A percentile compares a stretch with the other conserved stretches of the same genome.
Conservation (phyloP, 1,140 invertebrate species). For the Hypsibius dujardini region DNA sequence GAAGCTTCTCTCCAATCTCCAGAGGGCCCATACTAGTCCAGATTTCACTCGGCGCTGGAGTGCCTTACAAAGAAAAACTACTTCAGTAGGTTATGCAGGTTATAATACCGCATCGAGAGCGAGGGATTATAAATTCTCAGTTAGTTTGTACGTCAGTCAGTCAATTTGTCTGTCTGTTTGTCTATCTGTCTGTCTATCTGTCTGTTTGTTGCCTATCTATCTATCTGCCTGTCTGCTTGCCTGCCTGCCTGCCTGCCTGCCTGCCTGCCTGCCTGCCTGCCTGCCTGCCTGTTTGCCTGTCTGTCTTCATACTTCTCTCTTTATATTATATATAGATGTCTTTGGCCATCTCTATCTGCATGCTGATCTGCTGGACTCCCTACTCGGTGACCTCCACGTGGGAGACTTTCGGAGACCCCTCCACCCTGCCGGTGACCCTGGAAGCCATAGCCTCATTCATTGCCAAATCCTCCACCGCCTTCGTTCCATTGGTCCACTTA, state of each 20-base stretch:
- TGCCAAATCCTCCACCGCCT: conserved; percentile 14
- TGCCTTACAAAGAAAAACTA: not conserved
- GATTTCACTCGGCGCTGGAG: not conserved
- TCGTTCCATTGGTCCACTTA: conserved; percentile 5
- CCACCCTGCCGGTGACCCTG: not conserved
- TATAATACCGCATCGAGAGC: not conserved
- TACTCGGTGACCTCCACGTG: not conserved
- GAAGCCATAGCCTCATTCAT: not conserved
- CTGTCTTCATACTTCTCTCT: too few species aligned
- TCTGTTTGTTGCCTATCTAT: too few species aligned
- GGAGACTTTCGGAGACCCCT: not conserved
- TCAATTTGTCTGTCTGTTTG: too few species aligned
- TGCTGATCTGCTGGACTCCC: conserved; percentile 8
- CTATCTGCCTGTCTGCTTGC: too few species aligned
- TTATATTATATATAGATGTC: not conserved
- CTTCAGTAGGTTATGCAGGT: not conserved
- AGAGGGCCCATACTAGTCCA: not conserved
- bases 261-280: too few species aligned
- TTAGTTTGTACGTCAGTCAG: not conserved
- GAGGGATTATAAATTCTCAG: not conserved
- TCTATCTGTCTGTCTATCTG: too few species aligned
- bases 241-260: too few species aligned
- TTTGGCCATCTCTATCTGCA: not conserved
- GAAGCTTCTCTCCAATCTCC: not conserved
- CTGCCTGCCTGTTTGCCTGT: too few species aligned